Conservation (phyloP, 1,140 invertebrate genomes). For the Danaus plexippus region DNA sequence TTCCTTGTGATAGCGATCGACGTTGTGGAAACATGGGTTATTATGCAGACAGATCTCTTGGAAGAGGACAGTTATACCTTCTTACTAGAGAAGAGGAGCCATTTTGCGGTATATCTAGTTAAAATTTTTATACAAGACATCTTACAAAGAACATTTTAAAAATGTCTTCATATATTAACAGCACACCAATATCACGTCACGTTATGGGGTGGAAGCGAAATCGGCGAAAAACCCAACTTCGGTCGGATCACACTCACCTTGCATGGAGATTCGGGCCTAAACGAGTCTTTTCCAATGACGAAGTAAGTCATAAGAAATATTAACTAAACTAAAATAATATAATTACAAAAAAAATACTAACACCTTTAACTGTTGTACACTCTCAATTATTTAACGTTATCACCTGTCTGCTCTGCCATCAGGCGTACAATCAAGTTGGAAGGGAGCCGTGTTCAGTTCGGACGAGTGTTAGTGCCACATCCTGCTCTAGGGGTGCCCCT, state of each 20-base stretch:
- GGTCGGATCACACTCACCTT: conserved; percentile 88
- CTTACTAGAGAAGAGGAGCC: conserved; percentile 92
- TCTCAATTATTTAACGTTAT: not conserved
- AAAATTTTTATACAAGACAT: not conserved
- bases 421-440: conserved; percentile 33
- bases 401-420: conserved; percentile 4
- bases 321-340: no score
- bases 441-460: conserved; percentile 77
- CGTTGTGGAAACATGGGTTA: conserved; percentile 94
- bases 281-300: conserved; percentile 91
- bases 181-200: conserved; percentile 90
- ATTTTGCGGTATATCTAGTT: conserved; percentile 81
- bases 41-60: conserved; percentile 86
- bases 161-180: conserved; percentile 37
- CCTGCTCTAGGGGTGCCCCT: conserved; percentile 83
- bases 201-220: conserved; percentile 82
- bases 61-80: conserved; percentile 86
- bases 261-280: conserved; percentile 83
- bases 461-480: conserved; percentile 89
- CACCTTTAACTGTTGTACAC: no score
- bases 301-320: conserved; percentile 71
- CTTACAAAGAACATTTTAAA: not conserved
- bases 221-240: conserved; percentile 78
- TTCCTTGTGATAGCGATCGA: conserved; percentile 72
- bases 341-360: no score